phyloP scores from a whole-genome alignment of 2,888 invertebrate species.

The Aspidiotus rigidus region DNA sequence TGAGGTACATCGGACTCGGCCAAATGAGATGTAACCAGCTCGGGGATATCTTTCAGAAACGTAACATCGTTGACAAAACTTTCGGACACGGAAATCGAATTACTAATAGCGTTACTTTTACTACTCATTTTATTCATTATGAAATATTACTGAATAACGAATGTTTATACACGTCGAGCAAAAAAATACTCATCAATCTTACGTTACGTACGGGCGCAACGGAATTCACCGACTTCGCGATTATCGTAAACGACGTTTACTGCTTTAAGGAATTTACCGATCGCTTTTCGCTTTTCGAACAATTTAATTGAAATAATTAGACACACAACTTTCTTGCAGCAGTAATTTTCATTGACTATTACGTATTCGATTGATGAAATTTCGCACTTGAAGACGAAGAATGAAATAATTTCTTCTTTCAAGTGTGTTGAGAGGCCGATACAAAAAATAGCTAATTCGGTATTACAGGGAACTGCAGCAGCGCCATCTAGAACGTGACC shows the following conservation, averaged over 20 bases:
- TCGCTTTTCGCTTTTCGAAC: too few relatives aligned
- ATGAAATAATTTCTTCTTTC: too few relatives aligned
- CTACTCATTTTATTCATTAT: constrained; percentile 26
- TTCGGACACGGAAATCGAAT: constrained; percentile 26
- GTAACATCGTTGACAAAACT: constrained; percentile 18
- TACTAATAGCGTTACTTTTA: constrained; percentile 18
- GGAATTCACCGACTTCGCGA: not conserved
- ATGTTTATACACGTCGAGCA: constrained; percentile 25
- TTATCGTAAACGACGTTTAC: not conserved
- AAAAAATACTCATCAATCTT: constrained; percentile 31
- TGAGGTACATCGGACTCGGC: constrained; percentile 28
- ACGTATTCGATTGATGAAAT: too few relatives aligned
- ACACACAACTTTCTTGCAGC: too few relatives aligned
- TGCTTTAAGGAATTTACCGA: too few relatives aligned
- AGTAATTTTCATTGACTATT: too few relatives aligned
- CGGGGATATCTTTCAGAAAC: constrained; percentile 23
- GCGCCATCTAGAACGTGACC: too few relatives aligned
- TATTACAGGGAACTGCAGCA: too few relatives aligned
- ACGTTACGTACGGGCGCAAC: constrained; percentile 1
- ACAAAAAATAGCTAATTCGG: too few relatives aligned
- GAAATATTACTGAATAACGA: constrained; percentile 31
- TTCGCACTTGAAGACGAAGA: too few relatives aligned
- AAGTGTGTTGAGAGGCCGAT: too few relatives aligned
- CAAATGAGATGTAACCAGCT: constrained; percentile 1
- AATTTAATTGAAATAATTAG: too few relatives aligned